A percentile compares a stretch with the other conserved stretches of the same genome.
Conservation (phyloP, 2,888 invertebrate species). For the Cyclophora albipunctata region DNA sequence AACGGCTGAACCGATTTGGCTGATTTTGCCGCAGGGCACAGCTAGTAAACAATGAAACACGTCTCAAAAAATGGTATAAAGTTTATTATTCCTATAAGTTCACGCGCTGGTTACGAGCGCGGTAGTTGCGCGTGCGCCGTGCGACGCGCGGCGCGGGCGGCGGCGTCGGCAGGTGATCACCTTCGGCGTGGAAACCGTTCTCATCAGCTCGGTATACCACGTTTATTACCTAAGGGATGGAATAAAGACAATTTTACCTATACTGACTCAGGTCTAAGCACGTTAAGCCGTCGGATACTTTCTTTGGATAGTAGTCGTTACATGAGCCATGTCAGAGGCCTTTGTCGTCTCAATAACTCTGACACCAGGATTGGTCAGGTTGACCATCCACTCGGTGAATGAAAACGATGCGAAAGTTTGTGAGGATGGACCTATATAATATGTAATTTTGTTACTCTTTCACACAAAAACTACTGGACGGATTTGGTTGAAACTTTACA, state of each 20-base stretch:
- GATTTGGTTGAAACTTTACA: too few species aligned
- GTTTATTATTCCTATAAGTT: too few species aligned
- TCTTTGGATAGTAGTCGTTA: neutral
- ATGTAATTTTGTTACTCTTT: too few species aligned
- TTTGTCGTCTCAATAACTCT: neutral
- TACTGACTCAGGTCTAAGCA: neutral
- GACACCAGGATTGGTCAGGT: neutral
- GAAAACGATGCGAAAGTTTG: too few species aligned
- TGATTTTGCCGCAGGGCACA: too few species aligned
- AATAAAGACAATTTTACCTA: neutral
- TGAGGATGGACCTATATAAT: too few species aligned
- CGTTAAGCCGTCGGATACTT: neutral
- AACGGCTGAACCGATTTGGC: too few species aligned
- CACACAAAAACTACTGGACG: too few species aligned
- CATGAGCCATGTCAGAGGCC: neutral
- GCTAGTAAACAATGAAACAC: too few species aligned
- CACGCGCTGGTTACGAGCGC: too few species aligned
- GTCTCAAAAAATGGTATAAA: too few species aligned
- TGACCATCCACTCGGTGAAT: too few species aligned
- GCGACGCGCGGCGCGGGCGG: slow-evolving; percentile 81
- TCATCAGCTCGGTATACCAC: slow-evolving; percentile 81
- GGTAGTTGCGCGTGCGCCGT: neutral
- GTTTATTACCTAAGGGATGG: slow-evolving; percentile 64
- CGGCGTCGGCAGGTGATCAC: slow-evolving; percentile 77
- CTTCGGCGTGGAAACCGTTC: slow-evolving; percentile 78